Evolutionary conservation across 2,888 invertebrate genomes (phyloP), one percentile per base, ranked within the genome.

Genomic region (Petrolisthes manimaculis): DNA sequence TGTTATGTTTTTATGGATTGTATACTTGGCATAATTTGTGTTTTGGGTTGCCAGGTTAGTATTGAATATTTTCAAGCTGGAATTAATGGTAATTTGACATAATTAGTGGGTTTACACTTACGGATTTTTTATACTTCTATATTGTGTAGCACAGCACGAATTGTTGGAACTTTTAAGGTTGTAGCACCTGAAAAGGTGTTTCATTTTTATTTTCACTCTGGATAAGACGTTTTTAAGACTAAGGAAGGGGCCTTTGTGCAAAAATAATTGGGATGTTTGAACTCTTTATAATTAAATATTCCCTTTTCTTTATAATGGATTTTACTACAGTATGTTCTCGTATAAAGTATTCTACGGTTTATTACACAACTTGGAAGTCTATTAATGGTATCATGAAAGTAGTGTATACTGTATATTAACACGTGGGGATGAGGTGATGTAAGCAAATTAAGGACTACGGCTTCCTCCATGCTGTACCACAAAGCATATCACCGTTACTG

Each of bases 231-330:
- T 61, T 61, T 12, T 12, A 61, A 61, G 61, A 61, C 61, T 12
- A 12, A 12, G 61, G 56, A 61, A 80, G 21, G 18, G 21, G 18
- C 0, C 3, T 24, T n/a, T 21, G 55, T 18, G 61, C 21, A 80
- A 56, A 12, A 14, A 24, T 1, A 79, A 55, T 77, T 77, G 37
- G 51, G 18, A 18, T n/a, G 37, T n/a, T 51, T 51, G 77, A 14
- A 69, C n/a, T 69, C n/a, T 69, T 69, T 69, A 69, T 69, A 18
- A 69, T 69, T 69, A 18, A n/a, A 69, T 69, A 51, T 77, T 9
- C 6, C 54, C 5, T 77, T n/a, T 12, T 54, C 55, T 37, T 54
- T 21, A 75, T 75, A 67, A 12, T 14, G 12, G 12, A 67, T 12
- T 18, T 67, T 14, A 51, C 24, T 37, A 8, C 12, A 79, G 78